Evolutionary conservation across 2,888 invertebrate genomes (phyloP).

Genomic region (Siphlonurus alternatus): DNA sequence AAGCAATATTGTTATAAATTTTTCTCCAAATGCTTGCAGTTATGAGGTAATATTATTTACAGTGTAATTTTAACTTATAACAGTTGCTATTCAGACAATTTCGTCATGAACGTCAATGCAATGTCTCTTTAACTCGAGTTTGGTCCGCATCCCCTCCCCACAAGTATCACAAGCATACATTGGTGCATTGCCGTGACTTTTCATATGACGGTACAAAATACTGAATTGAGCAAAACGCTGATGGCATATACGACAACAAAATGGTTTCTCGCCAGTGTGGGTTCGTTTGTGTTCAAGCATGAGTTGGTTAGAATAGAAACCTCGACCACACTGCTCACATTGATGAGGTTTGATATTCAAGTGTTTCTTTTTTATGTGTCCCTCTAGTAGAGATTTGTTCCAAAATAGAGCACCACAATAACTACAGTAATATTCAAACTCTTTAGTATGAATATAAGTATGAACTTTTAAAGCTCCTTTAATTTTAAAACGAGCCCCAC

Average conservation of each 20-base stretch:
- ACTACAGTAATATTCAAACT: conserved; percentile 32
- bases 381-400: not conserved
- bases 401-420: not conserved
- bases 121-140: too few species aligned
- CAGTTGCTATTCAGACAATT: too few species aligned
- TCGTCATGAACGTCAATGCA: too few species aligned
- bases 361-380: not conserved
- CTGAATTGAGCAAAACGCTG: not conserved
- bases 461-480: conserved; percentile 30
- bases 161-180: not conserved
- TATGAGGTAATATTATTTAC: too few species aligned
- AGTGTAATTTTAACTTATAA: too few species aligned
- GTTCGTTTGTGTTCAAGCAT: not conserved
- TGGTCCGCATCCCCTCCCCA: not conserved
- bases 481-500: not conserved
- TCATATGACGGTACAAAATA: conserved; percentile 1
- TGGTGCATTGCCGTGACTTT: not conserved
- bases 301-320: too few species aligned
- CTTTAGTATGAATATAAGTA: conserved; percentile 37
- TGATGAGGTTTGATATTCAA: not conserved
- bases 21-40: too few species aligned
- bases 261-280: not conserved
- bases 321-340: not conserved
- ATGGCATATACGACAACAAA: not conserved
- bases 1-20: too few species aligned